Evolutionary conservation across 1,140 invertebrate genomes (phyloP).

Genomic region (Macrobrachium rosenbergii): DNA sequence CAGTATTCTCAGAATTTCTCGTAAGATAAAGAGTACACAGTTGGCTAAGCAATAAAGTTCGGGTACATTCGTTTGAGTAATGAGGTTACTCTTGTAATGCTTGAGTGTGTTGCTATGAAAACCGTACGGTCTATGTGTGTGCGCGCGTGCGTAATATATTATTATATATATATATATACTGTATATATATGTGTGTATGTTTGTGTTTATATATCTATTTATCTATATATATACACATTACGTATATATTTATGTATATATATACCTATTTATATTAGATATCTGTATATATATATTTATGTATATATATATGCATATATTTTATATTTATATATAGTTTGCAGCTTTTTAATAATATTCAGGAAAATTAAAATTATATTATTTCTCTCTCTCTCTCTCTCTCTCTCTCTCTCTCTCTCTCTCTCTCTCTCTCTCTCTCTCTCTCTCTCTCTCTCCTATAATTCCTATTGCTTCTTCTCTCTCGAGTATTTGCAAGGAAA

Average conservation of each 20-base stretch:
- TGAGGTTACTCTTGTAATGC: neutral
- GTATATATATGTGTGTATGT: conserved; percentile 8
- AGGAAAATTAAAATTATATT: too few species aligned
- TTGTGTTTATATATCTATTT: neutral
- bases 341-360: too few species aligned
- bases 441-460: too few species aligned
- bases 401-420: too few species aligned
- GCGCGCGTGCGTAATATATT: conserved; percentile 1
- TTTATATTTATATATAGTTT: neutral
- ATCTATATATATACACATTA: neutral
- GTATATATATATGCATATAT: neutral
- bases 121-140: neutral
- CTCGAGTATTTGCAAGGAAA: too few species aligned
- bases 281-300: neutral
- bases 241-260: neutral
- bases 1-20: too few species aligned
- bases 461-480: too few species aligned
- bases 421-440: too few species aligned
- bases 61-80: neutral
- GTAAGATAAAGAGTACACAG: neutral
- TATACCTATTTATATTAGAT: too few species aligned
- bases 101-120: neutral
- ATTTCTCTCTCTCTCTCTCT: too few species aligned
- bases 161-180: conserved; percentile 21
- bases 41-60: neutral